Evolutionary conservation across 2,113 vertebrate species (phyloP).

Genomic region (Periophthalmodon schlosseri): DNA sequence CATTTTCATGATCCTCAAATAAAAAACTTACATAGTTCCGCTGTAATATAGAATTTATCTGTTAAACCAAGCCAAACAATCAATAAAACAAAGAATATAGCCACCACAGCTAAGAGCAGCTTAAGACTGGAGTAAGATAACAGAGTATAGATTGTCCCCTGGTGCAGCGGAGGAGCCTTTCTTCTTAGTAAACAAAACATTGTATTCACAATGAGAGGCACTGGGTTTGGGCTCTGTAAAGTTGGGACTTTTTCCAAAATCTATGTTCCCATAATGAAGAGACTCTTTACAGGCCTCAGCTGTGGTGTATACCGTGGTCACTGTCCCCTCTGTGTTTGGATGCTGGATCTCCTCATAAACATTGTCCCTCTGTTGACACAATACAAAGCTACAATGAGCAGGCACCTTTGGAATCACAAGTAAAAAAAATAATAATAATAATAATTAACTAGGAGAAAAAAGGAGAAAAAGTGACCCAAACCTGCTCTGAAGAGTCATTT

Average conservation of each 20-base stretch:
- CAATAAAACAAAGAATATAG: neutral
- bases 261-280: conserved; percentile 13
- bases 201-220: conserved; percentile 21
- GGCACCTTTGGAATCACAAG: no score
- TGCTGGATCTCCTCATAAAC: conserved; percentile 34
- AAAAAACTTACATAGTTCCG: no score
- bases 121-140: neutral
- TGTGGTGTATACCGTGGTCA: neutral
- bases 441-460: neutral
- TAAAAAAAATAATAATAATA: no score
- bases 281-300: neutral
- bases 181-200: neutral
- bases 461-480: neutral
- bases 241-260: neutral
- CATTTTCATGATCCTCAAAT: no score
- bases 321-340: neutral
- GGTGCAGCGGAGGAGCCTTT: neutral
- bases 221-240: neutral
- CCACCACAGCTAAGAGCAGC: neutral
- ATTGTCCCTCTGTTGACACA: conserved; percentile 9
- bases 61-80: neutral
- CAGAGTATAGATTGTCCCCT: neutral
- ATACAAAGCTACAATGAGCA: no score
- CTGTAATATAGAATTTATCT: no score
- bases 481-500: conserved; percentile 11